Percentiles rank a stretch among this genome's conserved stretches.
phyloP scores from a whole-genome alignment of 2,888 invertebrate genomes.

The Xanthia icteritia region DNA sequence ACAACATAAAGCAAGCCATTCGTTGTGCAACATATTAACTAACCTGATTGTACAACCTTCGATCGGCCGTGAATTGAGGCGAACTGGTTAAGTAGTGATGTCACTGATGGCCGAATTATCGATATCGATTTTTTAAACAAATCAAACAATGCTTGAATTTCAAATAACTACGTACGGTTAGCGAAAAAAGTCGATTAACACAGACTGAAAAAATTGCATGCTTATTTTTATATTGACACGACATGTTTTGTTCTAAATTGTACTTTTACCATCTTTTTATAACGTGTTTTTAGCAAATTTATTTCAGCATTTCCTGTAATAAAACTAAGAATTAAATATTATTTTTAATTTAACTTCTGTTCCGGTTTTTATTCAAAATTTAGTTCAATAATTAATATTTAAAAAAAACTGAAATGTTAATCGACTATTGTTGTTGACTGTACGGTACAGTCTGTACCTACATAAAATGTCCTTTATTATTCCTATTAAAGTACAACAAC shows the following conservation, averaged over 20 bases:
- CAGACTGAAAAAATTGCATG: neutral
- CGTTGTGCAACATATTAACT: slow-evolving; percentile 41
- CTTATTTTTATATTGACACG: neutral
- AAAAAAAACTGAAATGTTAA: neutral
- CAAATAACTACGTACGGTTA: neutral
- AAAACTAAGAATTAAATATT: no score
- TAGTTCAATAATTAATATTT: neutral
- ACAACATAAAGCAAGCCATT: slow-evolving; percentile 16
- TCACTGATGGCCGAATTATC: neutral
- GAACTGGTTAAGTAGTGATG: slow-evolving; percentile 60
- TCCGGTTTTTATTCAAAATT: neutral
- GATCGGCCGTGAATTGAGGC: slow-evolving; percentile 57
- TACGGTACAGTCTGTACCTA: neutral
- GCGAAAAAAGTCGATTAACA: neutral
- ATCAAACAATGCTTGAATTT: neutral
- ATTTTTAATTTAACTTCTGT: no score
- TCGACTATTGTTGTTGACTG: neutral
- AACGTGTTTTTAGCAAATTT: no score
- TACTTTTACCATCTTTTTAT: no score
- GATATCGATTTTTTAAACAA: slow-evolving; percentile 10
- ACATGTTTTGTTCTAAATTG: no score
- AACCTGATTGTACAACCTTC: slow-evolving; percentile 58
- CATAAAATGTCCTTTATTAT: no score
- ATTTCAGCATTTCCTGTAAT: no score
- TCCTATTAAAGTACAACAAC: no score